These are phyloP conservation scores for Pogoniulus pusillus DNA, from an alignment of 2,797 vertebrate genomes.

Conservation along the genomic window DNA sequence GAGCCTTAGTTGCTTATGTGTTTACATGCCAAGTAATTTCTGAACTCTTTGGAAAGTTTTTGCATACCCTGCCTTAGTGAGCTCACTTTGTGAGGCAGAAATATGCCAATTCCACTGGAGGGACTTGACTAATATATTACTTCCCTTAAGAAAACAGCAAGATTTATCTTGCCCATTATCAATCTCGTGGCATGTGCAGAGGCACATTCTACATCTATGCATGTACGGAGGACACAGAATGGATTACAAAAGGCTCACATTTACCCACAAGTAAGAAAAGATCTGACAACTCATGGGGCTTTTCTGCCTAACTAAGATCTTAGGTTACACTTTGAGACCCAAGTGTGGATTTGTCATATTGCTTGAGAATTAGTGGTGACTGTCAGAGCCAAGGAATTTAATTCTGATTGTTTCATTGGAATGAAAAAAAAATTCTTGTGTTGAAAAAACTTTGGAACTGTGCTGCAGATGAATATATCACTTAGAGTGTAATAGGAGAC, in stretches of 20 bases:
- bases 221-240: constrained; percentile 11
- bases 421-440: constrained; percentile 31
- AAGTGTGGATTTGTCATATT: constrained; percentile 68
- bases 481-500: constrained; percentile 19
- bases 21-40: constrained; percentile 5
- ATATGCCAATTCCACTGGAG: constrained; percentile 56
- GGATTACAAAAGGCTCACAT: constrained; percentile 57
- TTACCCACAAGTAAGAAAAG: constrained; percentile 49
- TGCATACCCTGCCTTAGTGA: background rate
- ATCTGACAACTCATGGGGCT: constrained; percentile 42
- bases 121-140: constrained; percentile 44
- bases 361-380: constrained; percentile 67
- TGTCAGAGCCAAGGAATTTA: constrained; percentile 66
- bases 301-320: constrained; percentile 49
- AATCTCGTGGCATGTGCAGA: constrained; percentile 37
- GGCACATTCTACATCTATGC: background rate
- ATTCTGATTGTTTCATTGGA: constrained; percentile 64
- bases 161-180: constrained; percentile 65
- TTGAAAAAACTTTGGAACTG: constrained; percentile 58
- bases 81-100: background rate
- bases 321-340: constrained; percentile 48
- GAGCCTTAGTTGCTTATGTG: background rate
- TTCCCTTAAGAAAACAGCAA: constrained; percentile 54
- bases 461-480: background rate
- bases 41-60: constrained; percentile 28